Evolutionary conservation across 1,140 invertebrate species (phyloP).

Genomic region (Aleiodes sp.): DNA sequence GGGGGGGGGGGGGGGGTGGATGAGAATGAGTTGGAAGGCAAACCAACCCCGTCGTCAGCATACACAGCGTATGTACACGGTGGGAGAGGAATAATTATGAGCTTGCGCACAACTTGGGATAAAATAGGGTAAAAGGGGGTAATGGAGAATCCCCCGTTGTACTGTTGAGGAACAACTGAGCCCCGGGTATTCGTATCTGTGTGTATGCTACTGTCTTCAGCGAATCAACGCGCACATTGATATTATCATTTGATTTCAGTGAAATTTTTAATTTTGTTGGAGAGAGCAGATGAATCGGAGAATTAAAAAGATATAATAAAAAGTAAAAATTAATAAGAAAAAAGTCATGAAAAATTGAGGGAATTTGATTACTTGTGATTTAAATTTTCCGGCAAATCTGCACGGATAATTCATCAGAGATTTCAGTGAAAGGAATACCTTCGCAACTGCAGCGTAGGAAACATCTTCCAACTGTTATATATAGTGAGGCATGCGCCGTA

Average conservation of each 20-base stretch:
- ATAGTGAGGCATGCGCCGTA: slow-evolving; percentile 64
- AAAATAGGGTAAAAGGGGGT: slow-evolving; percentile 40
- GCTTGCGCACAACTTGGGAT: slow-evolving; percentile 59
- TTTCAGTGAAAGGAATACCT: not conserved
- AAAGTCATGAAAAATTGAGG: not conserved
- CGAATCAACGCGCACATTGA: slow-evolving; percentile 33
- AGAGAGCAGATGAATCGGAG: not conserved
- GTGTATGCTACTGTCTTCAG: too few species aligned
- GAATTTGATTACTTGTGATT: not conserved
- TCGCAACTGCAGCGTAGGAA: slow-evolving; percentile 26
- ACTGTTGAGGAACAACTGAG: slow-evolving; percentile 11
- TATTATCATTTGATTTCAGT: not conserved
- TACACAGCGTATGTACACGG: slow-evolving; percentile 48
- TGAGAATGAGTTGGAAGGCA: not conserved
- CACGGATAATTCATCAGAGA: not conserved
- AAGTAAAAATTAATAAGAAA: too few species aligned
- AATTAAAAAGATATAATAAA: not conserved
- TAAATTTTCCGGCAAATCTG: not conserved
- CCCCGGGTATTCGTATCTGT: slow-evolving; percentile 37
- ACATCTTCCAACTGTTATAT: slow-evolving; percentile 45
- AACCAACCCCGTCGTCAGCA: slow-evolving; percentile 42
- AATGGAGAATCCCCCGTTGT: slow-evolving; percentile 38
- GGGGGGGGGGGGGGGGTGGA: not conserved
- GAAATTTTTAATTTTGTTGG: not conserved
- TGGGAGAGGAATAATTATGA: slow-evolving; percentile 62